Conservation (phyloP, 1,140 invertebrate genomes). For the Metaphire vulgaris region DNA sequence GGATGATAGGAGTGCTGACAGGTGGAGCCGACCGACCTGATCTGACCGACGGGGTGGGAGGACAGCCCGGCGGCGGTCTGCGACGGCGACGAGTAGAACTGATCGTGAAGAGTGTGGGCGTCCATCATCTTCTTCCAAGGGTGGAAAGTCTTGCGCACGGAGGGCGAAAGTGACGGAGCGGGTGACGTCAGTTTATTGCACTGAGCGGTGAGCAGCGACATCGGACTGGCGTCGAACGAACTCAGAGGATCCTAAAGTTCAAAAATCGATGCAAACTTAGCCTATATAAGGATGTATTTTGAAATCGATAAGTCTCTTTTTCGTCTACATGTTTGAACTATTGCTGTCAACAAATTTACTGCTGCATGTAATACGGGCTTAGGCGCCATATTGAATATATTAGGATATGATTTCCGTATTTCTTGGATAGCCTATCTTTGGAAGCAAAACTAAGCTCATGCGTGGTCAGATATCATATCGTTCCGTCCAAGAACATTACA, state of each 20-base stretch:
- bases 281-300: no score
- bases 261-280: background rate
- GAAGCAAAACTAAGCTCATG: no score
- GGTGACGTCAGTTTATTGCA: constrained; percentile 1
- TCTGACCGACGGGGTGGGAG: background rate
- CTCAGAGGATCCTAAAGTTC: background rate
- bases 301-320: no score
- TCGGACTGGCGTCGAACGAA: background rate
- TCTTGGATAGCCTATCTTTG: no score
- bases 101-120: background rate
- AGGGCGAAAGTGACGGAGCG: background rate
- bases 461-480: no score
- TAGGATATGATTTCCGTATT: no score
- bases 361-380: no score
- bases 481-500: no score
- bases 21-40: background rate
- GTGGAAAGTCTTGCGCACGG: constrained; percentile 8
- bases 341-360: no score
- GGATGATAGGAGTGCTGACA: background rate
- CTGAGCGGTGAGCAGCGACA: constrained; percentile 18
- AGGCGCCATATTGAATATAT: no score
- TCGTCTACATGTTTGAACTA: no score
- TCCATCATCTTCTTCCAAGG: constrained; percentile 18
- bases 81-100: background rate
- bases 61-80: no score